Conservation (phyloP, 2,797 vertebrate genomes). For the Pteronotus mesoamericanus region DNA sequence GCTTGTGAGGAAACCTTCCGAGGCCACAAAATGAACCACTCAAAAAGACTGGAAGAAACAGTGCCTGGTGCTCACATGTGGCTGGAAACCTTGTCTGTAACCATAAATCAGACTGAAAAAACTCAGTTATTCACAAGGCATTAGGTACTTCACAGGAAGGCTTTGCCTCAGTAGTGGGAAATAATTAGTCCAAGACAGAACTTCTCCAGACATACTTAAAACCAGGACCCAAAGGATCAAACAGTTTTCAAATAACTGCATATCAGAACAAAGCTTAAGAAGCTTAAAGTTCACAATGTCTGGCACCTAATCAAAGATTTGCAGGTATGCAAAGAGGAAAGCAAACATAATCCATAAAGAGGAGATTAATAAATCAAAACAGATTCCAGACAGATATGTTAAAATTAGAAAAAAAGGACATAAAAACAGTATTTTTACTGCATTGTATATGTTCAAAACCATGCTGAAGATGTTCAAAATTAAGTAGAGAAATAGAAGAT, state of each 20-base stretch:
- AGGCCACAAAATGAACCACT: background rate
- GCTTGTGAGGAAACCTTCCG: background rate
- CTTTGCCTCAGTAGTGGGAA: background rate
- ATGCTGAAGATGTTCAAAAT: background rate
- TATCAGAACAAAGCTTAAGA: background rate
- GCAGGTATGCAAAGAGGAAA: background rate
- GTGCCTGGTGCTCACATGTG: background rate
- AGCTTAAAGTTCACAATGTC: slow-evolving; percentile 19
- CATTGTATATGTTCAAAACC: background rate
- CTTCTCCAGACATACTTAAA: background rate
- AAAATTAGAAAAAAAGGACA: background rate
- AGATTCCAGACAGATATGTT: background rate
- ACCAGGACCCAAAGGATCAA: background rate
- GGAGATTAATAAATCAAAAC: background rate
- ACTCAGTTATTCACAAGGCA: background rate
- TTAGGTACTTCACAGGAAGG: background rate
- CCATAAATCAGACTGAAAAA: background rate
- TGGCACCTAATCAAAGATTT: background rate
- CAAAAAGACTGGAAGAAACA: background rate
- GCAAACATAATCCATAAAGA: background rate
- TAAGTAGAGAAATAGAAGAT: background rate
- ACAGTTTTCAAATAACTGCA: background rate
- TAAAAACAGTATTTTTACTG: background rate
- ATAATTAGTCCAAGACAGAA: background rate
- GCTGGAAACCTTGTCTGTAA: background rate